Evolutionary conservation across 2,113 vertebrate species (phyloP), one percentile per base, ranked within the genome.

Genomic region (Antechinus flavipes): DNA sequence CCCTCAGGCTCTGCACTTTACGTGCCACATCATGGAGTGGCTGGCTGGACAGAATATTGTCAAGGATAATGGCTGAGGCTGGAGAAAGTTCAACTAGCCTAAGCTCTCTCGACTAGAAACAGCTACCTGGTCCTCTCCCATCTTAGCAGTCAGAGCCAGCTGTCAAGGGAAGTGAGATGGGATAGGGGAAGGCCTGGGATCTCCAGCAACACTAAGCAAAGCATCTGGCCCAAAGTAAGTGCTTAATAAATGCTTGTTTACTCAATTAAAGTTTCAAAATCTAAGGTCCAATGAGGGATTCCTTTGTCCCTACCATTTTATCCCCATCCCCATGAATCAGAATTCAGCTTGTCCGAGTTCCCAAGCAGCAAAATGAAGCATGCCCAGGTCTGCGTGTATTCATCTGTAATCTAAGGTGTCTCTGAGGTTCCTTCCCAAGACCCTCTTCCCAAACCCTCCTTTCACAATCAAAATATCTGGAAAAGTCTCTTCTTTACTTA

Each of bases 331-430:
- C 68, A 23, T 8, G n/a, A 84, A 23, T 84, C 42, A 84, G 68
- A 84, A 84, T 42, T 2, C n/a, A 84, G n/a, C 19, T 42, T 42
- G 68, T n/a, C 35, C 6, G 35, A n/a, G 35, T 19, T 76, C 10
- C 61, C 16, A 76, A 76, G 14, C 68, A 84, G 68, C 68, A 84
- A 84, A 84, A 19, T 42, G n/a, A 84, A 42, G 56, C 47, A 8
- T 7, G 47, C 0, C 4, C 16, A 2, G 14, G 30, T 24, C 27
- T 24, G 9, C 55, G 91, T 27, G 53, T 9, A 1, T 5, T 0
- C 22, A 35, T 19, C 30, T 0, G 0, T 26, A n/a, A n/a, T 11
- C 35, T 22, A 76, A 42, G 16, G 35, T n/a, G 16, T 42, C 5
- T 42, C 19, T 84, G 68, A 84, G n/a, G 68, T 42, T 42, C 68